A percentile compares a stretch with the other conserved stretches of the same genome.
phyloP scores from a whole-genome alignment of 2,113 vertebrate species.

The Sorex fumeus region DNA sequence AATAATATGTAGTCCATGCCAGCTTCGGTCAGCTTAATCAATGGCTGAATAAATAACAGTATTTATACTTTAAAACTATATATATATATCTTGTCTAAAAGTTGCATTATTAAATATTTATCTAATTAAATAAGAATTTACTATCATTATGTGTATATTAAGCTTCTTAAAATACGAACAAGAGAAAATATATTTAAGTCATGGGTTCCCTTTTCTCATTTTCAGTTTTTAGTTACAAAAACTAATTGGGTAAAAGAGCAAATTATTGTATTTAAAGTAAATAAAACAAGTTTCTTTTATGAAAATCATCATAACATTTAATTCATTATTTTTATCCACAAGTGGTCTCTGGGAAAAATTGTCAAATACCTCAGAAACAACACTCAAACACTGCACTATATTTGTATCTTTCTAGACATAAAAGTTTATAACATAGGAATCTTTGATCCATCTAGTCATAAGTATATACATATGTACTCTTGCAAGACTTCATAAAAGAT shows the following conservation, averaged over 20 bases:
- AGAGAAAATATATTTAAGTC: constrained; percentile 46
- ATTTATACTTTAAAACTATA: no score
- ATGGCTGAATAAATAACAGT: no score
- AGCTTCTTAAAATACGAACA: constrained; percentile 60
- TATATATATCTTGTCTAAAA: constrained; percentile 10
- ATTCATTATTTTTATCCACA: constrained; percentile 49
- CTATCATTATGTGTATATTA: constrained; percentile 46
- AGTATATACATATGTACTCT: neutral
- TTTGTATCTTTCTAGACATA: constrained; percentile 63
- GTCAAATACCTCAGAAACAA: constrained; percentile 8
- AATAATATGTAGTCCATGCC: no score
- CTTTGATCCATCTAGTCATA: constrained; percentile 1
- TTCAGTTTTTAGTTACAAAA: neutral
- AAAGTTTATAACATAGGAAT: constrained; percentile 60
- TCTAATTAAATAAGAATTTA: constrained; percentile 59
- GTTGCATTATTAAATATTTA: constrained; percentile 54
- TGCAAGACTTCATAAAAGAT: neutral
- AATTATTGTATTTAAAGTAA: constrained; percentile 18
- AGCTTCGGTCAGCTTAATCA: no score
- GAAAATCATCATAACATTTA: constrained; percentile 23
- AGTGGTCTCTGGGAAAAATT: constrained; percentile 53
- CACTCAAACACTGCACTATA: neutral
- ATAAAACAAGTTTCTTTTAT: constrained; percentile 32
- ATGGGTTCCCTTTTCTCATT: constrained; percentile 29
- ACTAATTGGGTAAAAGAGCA: neutral